Conservation (phyloP, 2,888 invertebrate genomes). For the Diplazon laetatorius region DNA sequence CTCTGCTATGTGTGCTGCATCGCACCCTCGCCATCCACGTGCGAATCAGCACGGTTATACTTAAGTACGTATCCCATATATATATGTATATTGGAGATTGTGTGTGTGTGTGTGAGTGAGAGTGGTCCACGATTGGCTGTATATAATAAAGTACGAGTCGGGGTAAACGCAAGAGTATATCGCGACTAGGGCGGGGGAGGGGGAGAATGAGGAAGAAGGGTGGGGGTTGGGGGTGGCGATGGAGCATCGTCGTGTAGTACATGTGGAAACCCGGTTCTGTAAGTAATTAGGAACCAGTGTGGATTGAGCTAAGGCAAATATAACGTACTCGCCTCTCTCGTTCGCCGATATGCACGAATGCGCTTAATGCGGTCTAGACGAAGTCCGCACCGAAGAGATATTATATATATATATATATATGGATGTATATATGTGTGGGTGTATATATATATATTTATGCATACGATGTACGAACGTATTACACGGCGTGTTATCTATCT, state of each 20-base stretch:
- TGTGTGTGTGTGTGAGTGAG: constrained; percentile 1
- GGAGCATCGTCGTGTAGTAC: constrained; percentile 63
- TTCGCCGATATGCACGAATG: constrained; percentile 66
- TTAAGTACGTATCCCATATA: constrained; percentile 31
- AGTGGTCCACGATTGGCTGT: constrained; percentile 33
- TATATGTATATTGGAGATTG: constrained; percentile 5
- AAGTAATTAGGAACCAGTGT: constrained; percentile 78
- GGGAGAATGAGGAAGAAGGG: neutral
- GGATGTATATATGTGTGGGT: constrained; percentile 13
- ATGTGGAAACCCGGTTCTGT: constrained; percentile 70
- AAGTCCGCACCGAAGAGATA: constrained; percentile 62
- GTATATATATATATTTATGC: constrained; percentile 33
- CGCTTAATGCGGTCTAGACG: constrained; percentile 66
- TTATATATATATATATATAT: constrained; percentile 37
- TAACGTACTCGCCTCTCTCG: constrained; percentile 69
- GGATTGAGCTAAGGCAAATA: constrained; percentile 78
- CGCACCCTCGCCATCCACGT: constrained; percentile 29
- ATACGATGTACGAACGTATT: constrained; percentile 12
- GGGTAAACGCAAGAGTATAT: constrained; percentile 47
- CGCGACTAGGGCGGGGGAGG: constrained; percentile 6
- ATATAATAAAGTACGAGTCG: constrained; percentile 55
- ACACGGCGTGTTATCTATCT: constrained; percentile 2
- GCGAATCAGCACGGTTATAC: constrained; percentile 43
- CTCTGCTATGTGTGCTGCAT: constrained; percentile 30
- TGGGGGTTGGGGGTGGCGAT: constrained; percentile 52